Percentiles rank a stretch among this genome's conserved stretches.
Evolutionary conservation across 2,797 vertebrate genomes (phyloP).

Genomic region (Leontocebus nigricollis): DNA sequence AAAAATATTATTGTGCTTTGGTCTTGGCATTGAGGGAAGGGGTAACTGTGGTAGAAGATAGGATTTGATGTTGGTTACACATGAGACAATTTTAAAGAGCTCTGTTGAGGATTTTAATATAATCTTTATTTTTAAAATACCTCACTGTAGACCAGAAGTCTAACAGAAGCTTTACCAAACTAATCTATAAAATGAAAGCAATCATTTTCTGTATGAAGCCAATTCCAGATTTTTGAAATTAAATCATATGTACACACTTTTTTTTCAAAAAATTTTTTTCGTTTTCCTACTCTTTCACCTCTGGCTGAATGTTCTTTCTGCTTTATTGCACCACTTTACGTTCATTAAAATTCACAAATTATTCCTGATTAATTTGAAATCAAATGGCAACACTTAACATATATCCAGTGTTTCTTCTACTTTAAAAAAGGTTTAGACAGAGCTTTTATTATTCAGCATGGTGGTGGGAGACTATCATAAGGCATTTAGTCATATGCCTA

Average conservation of each 20-base stretch:
- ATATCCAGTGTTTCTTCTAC: background rate
- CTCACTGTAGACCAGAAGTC: background rate
- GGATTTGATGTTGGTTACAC: background rate
- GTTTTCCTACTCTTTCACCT: background rate
- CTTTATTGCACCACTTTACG: background rate
- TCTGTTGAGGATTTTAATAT: background rate
- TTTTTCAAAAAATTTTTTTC: background rate
- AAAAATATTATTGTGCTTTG: slow-evolving; percentile 68
- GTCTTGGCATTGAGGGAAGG: background rate
- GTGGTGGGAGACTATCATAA: background rate
- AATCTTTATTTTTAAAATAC: slow-evolving; percentile 40
- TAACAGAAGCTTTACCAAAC: background rate
- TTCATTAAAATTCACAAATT: background rate
- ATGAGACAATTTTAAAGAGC: slow-evolving; percentile 46
- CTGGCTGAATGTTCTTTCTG: background rate
- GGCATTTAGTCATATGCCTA: background rate
- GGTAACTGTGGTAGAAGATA: background rate
- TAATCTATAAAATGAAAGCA: slow-evolving; percentile 48
- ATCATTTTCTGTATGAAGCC: slow-evolving; percentile 29
- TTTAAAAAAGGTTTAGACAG: background rate
- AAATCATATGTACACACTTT: background rate
- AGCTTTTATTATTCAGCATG: background rate
- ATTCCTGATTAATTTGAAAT: background rate
- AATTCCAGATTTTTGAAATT: slow-evolving; percentile 34
- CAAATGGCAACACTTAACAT: slow-evolving; percentile 1